Conservation (phyloP, 2,797 vertebrate genomes). For the Hyperoplus lanceolatus region DNA sequence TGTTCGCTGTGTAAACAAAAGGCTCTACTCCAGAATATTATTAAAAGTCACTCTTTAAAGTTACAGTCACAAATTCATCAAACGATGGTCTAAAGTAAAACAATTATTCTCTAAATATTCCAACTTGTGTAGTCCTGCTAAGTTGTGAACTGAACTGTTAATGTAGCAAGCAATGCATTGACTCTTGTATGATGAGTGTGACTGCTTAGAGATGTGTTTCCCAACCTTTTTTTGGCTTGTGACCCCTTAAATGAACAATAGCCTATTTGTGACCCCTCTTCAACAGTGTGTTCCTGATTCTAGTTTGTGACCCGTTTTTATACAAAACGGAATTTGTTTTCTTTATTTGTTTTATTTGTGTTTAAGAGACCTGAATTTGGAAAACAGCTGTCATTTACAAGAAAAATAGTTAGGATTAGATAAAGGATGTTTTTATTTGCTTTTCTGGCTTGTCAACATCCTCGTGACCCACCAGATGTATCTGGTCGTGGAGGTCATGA, state of each 20-base stretch:
- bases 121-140: constrained; percentile 18
- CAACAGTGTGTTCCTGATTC: background rate
- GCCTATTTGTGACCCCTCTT: background rate
- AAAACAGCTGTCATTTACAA: background rate
- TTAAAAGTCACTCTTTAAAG: constrained; percentile 28
- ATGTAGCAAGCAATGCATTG: background rate
- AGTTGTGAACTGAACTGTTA: constrained; percentile 4
- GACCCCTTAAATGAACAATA: background rate
- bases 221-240: background rate
- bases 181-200: constrained; percentile 10
- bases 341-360: background rate
- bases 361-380: background rate
- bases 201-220: background rate
- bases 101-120: background rate
- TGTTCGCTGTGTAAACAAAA: constrained; percentile 33
- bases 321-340: background rate
- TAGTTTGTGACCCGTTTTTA: background rate
- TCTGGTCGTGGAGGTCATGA: background rate
- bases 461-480: background rate
- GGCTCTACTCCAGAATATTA: constrained; percentile 25
- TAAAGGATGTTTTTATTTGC: background rate
- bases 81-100: background rate
- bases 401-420: background rate
- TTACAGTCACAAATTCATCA: background rate
- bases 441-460: background rate